Evolutionary conservation across 1,140 invertebrate species (phyloP), one percentile per base, ranked within the genome.

Genomic region (Calephelis nemesis): DNA sequence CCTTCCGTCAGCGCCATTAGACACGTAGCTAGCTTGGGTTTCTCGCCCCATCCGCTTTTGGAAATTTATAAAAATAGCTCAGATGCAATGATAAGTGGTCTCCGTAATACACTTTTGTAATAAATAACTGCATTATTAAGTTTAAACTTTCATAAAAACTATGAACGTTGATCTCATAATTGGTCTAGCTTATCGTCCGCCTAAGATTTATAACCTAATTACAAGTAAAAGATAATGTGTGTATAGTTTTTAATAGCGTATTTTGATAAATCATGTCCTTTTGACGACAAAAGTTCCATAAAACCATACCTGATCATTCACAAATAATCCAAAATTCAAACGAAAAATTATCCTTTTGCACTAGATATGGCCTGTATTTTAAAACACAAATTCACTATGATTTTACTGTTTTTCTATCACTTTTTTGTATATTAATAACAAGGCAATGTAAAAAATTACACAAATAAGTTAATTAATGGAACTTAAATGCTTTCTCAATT

Each of bases 11-110:
- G 83, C 91, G 91, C 91, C 91, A 92, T 92, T 87, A 91, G 88
- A 92, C 91, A 92, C 91, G 91, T 92, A 87, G 90, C 85, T 83
- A 85, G 85, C 86, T 88, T 88, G 84, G 86, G 79, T 88, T 90
- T 89, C 85, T 84, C 72, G 70, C 70, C 71, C 81, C 83, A 84
- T 85, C 87, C 85, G 81, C 86, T 87, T 91, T 83, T 83, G 88
- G 88, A 89, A 82, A 89, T 91, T 84, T 83, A 83, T 88, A 91
- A 84, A 91, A 91, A 91, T 91, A 91, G 87, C 83, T 72, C 77
- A 74, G 67, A 75, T 64, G 71, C 70, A 72, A 78, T 70, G 72
- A 63, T 68, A 78, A 79, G 79, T 73, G 67, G 76, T 73, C 69
- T 71, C 67, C 68, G 74, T 68, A n/a, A 76, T 70, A 67, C 48